These are phyloP conservation scores for Coracopsis vasa DNA, from an alignment of 2,113 vertebrate genomes.

Conservation along the genomic window DNA sequence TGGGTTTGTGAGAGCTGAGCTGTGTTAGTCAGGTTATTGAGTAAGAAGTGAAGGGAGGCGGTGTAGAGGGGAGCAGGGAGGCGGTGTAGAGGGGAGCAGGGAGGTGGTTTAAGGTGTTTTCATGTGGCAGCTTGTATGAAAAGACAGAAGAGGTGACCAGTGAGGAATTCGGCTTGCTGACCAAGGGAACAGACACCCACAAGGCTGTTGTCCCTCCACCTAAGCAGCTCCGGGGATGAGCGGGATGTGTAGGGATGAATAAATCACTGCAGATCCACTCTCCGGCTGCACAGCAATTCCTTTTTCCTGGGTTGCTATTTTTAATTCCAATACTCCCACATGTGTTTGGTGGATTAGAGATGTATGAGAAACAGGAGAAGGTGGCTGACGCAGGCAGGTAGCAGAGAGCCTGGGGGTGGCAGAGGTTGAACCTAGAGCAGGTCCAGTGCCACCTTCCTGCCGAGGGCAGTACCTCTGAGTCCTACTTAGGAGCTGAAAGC, in stretches of 20 bases:
- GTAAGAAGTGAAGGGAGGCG: rapidly evolving
- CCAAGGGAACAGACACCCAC: background rate
- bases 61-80: rapidly evolving
- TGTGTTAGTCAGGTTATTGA: background rate
- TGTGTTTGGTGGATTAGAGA: slow-evolving; percentile 25
- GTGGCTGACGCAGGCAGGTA: slow-evolving; percentile 33
- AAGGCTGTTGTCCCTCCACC: background rate
- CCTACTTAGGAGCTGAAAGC: background rate
- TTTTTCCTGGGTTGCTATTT: slow-evolving; percentile 29
- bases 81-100: rapidly evolving
- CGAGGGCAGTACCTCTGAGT: background rate
- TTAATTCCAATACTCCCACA: slow-evolving; percentile 49
- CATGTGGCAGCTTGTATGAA: background rate
- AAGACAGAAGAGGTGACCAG: background rate
- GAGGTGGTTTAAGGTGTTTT: background rate
- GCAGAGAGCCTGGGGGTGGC: background rate
- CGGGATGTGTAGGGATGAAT: slow-evolving; percentile 10
- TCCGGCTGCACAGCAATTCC: background rate
- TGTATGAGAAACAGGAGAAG: slow-evolving; percentile 9
- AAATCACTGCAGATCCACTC: slow-evolving; percentile 37
- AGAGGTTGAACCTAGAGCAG: background rate
- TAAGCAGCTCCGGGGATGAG: background rate
- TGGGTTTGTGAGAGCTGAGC: background rate
- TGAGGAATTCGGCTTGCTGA: background rate
- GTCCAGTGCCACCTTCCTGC: background rate